phyloP scores from a whole-genome alignment of 2,888 invertebrate species.

The Portevinia maculata region DNA sequence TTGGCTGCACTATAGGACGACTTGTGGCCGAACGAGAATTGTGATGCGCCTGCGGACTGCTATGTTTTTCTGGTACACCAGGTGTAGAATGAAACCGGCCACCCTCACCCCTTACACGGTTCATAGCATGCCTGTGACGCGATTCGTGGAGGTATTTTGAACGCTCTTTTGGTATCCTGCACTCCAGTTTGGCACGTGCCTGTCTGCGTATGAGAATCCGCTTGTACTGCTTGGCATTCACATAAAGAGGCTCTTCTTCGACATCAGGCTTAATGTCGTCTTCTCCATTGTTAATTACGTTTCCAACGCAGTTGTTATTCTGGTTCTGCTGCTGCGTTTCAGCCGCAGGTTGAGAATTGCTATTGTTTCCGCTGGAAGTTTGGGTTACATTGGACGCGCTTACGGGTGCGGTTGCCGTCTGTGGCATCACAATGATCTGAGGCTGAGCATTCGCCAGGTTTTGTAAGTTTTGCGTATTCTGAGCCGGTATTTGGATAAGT shows the following conservation, averaged over 20 bases:
- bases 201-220: slow-evolving; percentile 96
- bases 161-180: slow-evolving; percentile 97
- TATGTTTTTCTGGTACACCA: slow-evolving; percentile 77
- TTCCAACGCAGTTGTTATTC: slow-evolving; percentile 45
- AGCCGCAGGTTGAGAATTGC: slow-evolving; percentile 55
- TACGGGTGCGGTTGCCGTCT: slow-evolving; percentile 75
- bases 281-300: slow-evolving; percentile 76
- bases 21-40: slow-evolving; percentile 51
- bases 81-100: slow-evolving; percentile 96
- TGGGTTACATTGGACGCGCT: slow-evolving; percentile 75
- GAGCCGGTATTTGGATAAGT: slow-evolving; percentile 81
- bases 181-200: slow-evolving; percentile 97
- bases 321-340: slow-evolving; percentile 65
- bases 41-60: slow-evolving; percentile 70
- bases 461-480: slow-evolving; percentile 69
- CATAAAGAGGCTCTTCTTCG: slow-evolving; percentile 98
- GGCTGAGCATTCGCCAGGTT: slow-evolving; percentile 74
- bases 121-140: slow-evolving; percentile 98
- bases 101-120: slow-evolving; percentile 97
- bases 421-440: slow-evolving; percentile 76
- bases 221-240: slow-evolving; percentile 99
- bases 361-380: slow-evolving; percentile 74
- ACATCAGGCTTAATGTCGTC: slow-evolving; percentile 80
- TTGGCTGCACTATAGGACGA: slow-evolving; percentile 78
- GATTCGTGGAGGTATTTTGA: slow-evolving; percentile 99